Conservation (phyloP, 53 echinoderm and acorn worm species). For the Pentamera pediparva region DNA sequence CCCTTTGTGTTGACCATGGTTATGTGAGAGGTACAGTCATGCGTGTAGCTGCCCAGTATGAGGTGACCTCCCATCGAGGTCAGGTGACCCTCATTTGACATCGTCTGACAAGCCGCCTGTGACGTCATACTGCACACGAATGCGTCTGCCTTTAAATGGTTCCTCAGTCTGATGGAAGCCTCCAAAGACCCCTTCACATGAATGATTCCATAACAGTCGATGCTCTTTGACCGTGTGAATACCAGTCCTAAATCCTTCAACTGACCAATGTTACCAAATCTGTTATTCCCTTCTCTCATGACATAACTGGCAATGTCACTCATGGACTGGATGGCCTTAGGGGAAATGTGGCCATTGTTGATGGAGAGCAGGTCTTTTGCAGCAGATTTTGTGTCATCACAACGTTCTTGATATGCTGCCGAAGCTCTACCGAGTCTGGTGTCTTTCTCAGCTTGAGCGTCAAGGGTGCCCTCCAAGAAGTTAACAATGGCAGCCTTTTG, state of each 20-base stretch:
- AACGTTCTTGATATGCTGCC: background rate
- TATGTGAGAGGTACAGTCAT: background rate
- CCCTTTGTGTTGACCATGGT: background rate
- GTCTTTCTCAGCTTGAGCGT: background rate
- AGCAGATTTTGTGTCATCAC: background rate
- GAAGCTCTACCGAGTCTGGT: background rate
- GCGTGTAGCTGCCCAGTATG: background rate
- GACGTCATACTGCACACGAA: conserved; percentile 4
- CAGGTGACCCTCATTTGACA: no score
- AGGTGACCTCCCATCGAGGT: background rate
- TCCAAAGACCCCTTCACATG: conserved; percentile 6
- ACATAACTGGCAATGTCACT: conserved; percentile 1
- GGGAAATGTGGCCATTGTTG: background rate
- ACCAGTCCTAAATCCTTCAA: background rate
- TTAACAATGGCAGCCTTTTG: background rate
- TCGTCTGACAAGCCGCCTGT: no score
- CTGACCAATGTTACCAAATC: background rate
- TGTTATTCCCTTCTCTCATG: background rate
- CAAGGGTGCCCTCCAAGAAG: background rate
- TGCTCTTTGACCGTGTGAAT: background rate
- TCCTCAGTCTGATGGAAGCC: background rate
- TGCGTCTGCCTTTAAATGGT: background rate
- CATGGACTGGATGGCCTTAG: background rate
- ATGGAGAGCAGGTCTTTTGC: background rate
- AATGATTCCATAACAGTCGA: background rate